Base-by-base conservation (phyloP, 2,888 invertebrate genomes). In the Euclidia mi region DNA sequence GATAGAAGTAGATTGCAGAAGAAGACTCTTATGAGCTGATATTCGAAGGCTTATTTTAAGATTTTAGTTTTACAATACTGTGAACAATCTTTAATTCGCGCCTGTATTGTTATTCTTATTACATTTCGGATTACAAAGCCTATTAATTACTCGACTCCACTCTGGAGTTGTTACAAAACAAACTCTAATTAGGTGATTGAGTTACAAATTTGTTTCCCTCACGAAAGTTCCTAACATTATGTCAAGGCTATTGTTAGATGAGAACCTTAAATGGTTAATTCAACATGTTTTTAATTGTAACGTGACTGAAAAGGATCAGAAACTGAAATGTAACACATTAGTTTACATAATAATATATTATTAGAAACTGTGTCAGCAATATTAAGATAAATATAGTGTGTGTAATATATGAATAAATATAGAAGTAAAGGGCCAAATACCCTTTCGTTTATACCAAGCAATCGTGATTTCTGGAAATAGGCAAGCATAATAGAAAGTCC, bases 151-250 rank as follows among this genome's bases (percentile, higher is more conserved):
- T 68, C 61, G 68, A 61, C 60, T 78, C 76, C 78, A 71, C 71
- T 78, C 72, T 72, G 71, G 65, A 79, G 79, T 79, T 85, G 82
- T 83, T 84, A 65, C 74, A 74, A 85, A 85, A 90, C 89, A 90
- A 88, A 84, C 75, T 85, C 83, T 88, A 88, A 91, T 91, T 88
- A 88, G 84, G 77, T 83, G 85, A 89, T 90, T 87, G 85, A 88
- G 88, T 90, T 91, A 88, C 87, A 85, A 89, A 87, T 85, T 90
- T 78, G 81, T 80, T 82, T 63, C 59, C 71, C 71, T 81, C 66
- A 67, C 68, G 69, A 77, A 81, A 80, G 61, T 76, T 77, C 55
- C 64, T 67, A 69, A 71, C 71, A 76, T 81, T 79, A 76, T 73
- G 76, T 74, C 68, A 79, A 80, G 72, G 74, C 79, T 84, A 78